These are phyloP conservation scores for Caenorhabditis afra DNA, from an alignment of 2,888 invertebrate species.

Conservation along the genomic window DNA sequence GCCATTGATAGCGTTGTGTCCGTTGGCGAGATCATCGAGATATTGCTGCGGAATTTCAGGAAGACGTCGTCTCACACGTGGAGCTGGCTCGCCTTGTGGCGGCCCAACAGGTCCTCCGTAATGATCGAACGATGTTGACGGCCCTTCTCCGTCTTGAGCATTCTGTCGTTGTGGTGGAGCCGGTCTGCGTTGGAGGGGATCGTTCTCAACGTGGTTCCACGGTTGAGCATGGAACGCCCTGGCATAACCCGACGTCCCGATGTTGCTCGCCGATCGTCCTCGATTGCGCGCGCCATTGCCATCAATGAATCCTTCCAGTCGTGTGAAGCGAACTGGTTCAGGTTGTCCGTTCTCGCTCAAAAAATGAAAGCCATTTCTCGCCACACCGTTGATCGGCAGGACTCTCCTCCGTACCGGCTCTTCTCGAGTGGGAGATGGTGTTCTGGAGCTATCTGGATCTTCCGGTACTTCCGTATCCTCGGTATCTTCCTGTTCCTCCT, in stretches of 20 bases:
- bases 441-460: too few relatives aligned
- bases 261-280: conserved; percentile 18
- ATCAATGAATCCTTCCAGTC: not conserved
- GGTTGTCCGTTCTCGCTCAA: not conserved
- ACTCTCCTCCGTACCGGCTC: too few relatives aligned
- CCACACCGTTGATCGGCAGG: too few relatives aligned
- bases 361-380: too few relatives aligned
- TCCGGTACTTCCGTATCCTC: too few relatives aligned
- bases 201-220: not conserved
- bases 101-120: not conserved
- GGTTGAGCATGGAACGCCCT: not conserved
- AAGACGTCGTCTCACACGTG: conserved; percentile 1
- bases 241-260: not conserved
- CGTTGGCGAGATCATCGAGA: not conserved
- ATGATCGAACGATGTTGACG: too few relatives aligned
- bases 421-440: too few relatives aligned
- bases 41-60: conserved; percentile 18
- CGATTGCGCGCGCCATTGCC: not conserved
- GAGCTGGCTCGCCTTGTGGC: too few relatives aligned
- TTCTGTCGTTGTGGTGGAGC: too few relatives aligned
- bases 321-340: not conserved
- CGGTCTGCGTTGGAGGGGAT: too few relatives aligned
- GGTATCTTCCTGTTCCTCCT: too few relatives aligned
- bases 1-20: not conserved
- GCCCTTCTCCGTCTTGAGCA: too few relatives aligned